Base-by-base conservation (phyloP, 2,113 vertebrate genomes). In the Anoura caudifer region DNA sequence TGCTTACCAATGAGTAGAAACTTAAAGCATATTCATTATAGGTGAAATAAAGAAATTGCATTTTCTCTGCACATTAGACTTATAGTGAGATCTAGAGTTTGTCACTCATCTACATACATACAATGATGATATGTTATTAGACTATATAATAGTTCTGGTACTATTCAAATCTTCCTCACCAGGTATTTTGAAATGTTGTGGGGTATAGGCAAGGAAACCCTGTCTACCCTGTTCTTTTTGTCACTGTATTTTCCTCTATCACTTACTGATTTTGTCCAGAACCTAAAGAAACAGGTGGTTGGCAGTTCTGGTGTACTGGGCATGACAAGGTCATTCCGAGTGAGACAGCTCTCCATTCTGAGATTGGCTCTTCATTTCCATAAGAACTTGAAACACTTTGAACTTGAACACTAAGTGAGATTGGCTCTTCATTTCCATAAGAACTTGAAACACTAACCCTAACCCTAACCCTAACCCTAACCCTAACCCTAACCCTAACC, bases 211-310 rank as follows among this genome's bases (percentile, higher is more conserved):
- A 45, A 80, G 14, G n/a, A 87, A 95, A 94, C 13, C 36, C 41
- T 75, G 6, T 26, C 36, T 33, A 45, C 3, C 2, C 16, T 80
- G 10, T 84, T 65, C 28, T 52, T 90, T 63, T 50, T 77, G 26
- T 56, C 8, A 31, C 63, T 22, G 22, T 75, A 14, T 75, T 94
- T 91, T 85, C 36, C 36, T 91, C 50, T 81, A 33, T 90, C 47
- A 69, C 61, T 87, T 75, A 79, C 26, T 84, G 10, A 63, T 94
- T 75, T 26, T 81, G 9, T 87, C 47, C 26, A 16, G 20, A 94
- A 36, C 43, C 59, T 77, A 72, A 90, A 63, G 56, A 92, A 96
- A 50, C 43, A 91, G 86, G 77, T 87, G 75, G n/a, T 72, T 65
- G 70, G 45, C 73, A 85, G 67, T 65, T 52, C 45, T 54, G 75